phyloP scores from a whole-genome alignment of 1,140 invertebrate species.

The Orius insidiosus region DNA sequence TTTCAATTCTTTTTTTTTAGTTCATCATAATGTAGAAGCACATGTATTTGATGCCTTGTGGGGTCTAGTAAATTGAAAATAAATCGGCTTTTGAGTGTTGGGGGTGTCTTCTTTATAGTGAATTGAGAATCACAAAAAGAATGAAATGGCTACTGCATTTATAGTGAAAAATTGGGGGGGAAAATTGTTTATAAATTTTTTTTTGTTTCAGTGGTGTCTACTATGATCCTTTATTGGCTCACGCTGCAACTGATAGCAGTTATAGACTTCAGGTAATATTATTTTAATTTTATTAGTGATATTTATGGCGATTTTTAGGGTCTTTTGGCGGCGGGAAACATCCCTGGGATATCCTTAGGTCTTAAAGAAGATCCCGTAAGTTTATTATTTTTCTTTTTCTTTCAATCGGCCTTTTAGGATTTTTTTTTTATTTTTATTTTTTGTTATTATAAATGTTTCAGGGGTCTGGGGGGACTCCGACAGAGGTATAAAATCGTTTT shows the following conservation, averaged over 20 bases:
- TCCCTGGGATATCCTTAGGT: constrained; percentile 14
- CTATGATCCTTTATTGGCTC: constrained; percentile 88
- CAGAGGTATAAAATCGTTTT: constrained; percentile 13
- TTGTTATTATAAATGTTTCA: constrained; percentile 12
- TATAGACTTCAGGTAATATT: constrained; percentile 60
- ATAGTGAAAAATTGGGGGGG: too few relatives aligned
- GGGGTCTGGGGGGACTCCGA: constrained; percentile 13
- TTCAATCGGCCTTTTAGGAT: not conserved
- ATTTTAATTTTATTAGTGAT: constrained; percentile 3
- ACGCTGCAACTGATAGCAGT: constrained; percentile 62
- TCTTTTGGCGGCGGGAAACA: constrained; percentile 13
- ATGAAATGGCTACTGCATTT: not conserved
- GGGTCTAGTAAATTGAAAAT: not conserved
- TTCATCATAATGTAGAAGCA: constrained; percentile 6
- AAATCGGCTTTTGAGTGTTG: too few relatives aligned
- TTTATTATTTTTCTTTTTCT: constrained; percentile 1
- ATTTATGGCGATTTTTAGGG: constrained; percentile 5
- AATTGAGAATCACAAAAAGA: constrained; percentile 1
- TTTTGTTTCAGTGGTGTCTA: constrained; percentile 57
- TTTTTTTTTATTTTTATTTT: constrained; percentile 10
- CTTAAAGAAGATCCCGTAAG: constrained; percentile 17
- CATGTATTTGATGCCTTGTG: constrained; percentile 14
- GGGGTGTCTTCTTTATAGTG: too few relatives aligned
- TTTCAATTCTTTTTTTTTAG: constrained; percentile 7
- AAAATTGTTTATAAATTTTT: constrained; percentile 13